These are phyloP conservation scores for Pygathrix nemaeus DNA, from an alignment of 2,113 vertebrate genomes.

Conservation along the genomic window DNA sequence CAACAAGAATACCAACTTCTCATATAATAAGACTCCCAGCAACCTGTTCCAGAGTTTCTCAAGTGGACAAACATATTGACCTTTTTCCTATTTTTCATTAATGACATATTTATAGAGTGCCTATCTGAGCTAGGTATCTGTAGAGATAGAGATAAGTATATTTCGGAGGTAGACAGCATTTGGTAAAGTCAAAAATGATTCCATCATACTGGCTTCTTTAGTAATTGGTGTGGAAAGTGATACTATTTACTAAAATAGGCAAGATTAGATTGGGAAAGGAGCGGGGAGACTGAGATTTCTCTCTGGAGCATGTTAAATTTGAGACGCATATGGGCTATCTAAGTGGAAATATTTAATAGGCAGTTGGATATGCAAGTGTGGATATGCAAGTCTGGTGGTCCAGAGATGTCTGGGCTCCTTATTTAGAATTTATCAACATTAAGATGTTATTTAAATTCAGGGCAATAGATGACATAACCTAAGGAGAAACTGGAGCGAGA, in stretches of 20 bases:
- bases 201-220: neutral
- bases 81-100: neutral
- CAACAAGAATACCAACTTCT: neutral
- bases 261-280: neutral
- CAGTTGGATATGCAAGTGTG: neutral
- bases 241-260: neutral
- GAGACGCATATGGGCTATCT: neutral
- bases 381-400: neutral
- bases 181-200: neutral
- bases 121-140: neutral
- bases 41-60: neutral
- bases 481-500: neutral
- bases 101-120: constrained; percentile 4
- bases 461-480: neutral
- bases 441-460: neutral
- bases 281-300: neutral
- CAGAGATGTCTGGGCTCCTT: neutral
- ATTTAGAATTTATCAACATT: neutral
- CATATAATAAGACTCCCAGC: neutral
- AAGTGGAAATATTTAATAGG: neutral
- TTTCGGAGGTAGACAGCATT: neutral
- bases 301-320: neutral
- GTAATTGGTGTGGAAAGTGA: neutral
- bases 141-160: neutral
- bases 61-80: neutral